Evolutionary conservation across 2,888 invertebrate species (phyloP).

Genomic region (Blastobasis adustella): DNA sequence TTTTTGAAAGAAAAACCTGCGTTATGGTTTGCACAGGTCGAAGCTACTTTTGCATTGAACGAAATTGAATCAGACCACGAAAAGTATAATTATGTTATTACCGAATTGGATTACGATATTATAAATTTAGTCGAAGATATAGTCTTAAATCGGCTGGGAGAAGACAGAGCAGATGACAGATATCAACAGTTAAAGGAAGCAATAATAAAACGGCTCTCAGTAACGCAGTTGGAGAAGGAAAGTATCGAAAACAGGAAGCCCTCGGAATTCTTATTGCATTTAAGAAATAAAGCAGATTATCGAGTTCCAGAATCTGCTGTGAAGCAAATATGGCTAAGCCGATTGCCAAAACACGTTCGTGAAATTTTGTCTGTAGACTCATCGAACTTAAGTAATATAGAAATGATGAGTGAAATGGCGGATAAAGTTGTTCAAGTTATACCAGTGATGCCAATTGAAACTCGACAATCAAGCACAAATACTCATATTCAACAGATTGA

Average conservation of each 20-base stretch:
- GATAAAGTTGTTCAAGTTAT: conserved; percentile 1
- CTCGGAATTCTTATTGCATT: conserved; percentile 1
- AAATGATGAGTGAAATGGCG: background rate
- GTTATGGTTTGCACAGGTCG: conserved; percentile 7
- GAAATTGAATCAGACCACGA: conserved; percentile 2
- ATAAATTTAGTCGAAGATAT: conserved; percentile 2
- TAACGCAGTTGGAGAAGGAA: conserved; percentile 4
- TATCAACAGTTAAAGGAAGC: conserved; percentile 1
- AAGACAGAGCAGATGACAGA: background rate
- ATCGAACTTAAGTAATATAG: background rate
- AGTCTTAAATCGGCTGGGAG: background rate
- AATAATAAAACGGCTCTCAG: conserved; percentile 1
- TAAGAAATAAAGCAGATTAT: conserved; percentile 1
- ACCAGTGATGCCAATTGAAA: background rate
- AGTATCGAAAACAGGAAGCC: conserved; percentile 1
- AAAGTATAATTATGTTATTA: conserved; percentile 5
- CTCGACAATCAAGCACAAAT: no score
- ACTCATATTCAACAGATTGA: background rate
- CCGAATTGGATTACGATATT: background rate
- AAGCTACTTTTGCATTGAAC: conserved; percentile 6
- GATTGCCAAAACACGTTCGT: conserved; percentile 1
- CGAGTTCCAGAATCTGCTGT: conserved; percentile 1
- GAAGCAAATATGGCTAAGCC: conserved; percentile 1
- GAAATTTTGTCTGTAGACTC: background rate
- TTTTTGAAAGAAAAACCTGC: conserved; percentile 7